Evolutionary conservation across 2,888 invertebrate genomes (phyloP).

Genomic region (Siphlonurus alternatus): DNA sequence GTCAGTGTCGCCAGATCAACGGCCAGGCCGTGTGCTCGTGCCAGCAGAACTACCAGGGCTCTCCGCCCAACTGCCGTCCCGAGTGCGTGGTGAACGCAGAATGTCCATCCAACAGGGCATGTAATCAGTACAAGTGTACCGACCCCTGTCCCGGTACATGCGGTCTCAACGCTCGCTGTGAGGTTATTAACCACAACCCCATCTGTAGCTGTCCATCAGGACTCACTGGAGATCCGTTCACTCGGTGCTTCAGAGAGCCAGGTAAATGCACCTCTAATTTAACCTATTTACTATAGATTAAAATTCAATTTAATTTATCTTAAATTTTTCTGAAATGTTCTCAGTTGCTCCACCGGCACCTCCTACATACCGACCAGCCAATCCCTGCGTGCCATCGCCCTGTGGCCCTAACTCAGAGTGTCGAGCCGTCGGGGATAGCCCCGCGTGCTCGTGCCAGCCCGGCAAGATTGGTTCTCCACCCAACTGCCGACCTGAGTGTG

Average conservation of each 20-base stretch:
- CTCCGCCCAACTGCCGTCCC: constrained; percentile 50
- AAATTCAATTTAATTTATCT: neutral
- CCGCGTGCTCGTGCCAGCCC: constrained; percentile 20
- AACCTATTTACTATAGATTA: neutral
- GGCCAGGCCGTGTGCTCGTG: constrained; percentile 54
- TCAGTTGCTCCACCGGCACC: constrained; percentile 21
- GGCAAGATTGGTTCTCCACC: constrained; percentile 21
- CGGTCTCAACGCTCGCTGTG: constrained; percentile 51
- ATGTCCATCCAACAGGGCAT: constrained; percentile 51
- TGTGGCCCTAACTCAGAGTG: constrained; percentile 44
- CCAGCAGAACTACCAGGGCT: constrained; percentile 41
- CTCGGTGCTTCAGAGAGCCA: constrained; percentile 28
- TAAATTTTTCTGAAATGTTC: constrained; percentile 7
- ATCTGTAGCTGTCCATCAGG: constrained; percentile 48
- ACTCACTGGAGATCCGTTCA: constrained; percentile 48
- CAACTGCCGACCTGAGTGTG: constrained; percentile 19
- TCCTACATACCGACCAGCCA: constrained; percentile 46
- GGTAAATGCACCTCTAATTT: neutral
- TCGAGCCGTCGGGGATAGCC: constrained; percentile 35
- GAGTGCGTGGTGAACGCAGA: constrained; percentile 57
- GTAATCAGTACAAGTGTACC: constrained; percentile 48
- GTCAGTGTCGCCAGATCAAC: constrained; percentile 40
- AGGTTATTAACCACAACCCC: constrained; percentile 60
- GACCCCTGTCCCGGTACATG: constrained; percentile 60
- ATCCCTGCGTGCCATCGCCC: constrained; percentile 51